A percentile compares a stretch with the other conserved stretches of the same genome.
Conservation (phyloP, 1,140 invertebrate species). For the Paracyclopina nana region DNA sequence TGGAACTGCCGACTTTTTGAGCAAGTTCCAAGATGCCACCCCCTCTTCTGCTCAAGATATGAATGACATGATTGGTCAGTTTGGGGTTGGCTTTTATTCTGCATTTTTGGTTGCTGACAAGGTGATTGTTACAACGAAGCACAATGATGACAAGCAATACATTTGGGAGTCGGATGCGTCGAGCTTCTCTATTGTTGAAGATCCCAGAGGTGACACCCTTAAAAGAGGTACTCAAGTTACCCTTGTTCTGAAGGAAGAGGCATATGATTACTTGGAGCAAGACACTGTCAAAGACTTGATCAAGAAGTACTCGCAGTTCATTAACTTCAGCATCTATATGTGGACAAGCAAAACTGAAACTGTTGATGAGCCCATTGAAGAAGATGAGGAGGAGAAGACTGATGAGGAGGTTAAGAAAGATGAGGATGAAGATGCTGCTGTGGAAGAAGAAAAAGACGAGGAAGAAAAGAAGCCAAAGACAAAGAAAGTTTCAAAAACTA, state of each 20-base stretch:
- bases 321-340: conserved; percentile 94
- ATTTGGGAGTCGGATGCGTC: conserved; percentile 93
- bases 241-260: conserved; percentile 88
- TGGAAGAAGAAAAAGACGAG: conserved; percentile 42
- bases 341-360: conserved; percentile 81
- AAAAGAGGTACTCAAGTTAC: conserved; percentile 60
- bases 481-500: conserved; percentile 82
- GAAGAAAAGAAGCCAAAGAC: conserved; percentile 66
- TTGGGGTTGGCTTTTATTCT: conserved; percentile 95
- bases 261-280: conserved; percentile 78
- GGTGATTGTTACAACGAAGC: conserved; percentile 78
- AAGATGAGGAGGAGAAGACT: conserved; percentile 28
- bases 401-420: conserved; percentile 39
- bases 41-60: conserved; percentile 38
- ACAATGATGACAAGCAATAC: conserved; percentile 85
- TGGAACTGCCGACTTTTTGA: conserved; percentile 91
- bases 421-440: conserved; percentile 35
- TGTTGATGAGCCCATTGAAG: conserved; percentile 54
- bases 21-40: conserved; percentile 56
- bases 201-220: conserved; percentile 79
- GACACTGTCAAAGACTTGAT: conserved; percentile 74
- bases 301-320: conserved; percentile 98
- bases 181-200: conserved; percentile 68
- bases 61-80: conserved; percentile 79
- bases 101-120: conserved; percentile 46